These are phyloP conservation scores for Drosophila nigrodunni DNA, from an alignment of 1,140 invertebrate genomes.

Conservation along the genomic window DNA sequence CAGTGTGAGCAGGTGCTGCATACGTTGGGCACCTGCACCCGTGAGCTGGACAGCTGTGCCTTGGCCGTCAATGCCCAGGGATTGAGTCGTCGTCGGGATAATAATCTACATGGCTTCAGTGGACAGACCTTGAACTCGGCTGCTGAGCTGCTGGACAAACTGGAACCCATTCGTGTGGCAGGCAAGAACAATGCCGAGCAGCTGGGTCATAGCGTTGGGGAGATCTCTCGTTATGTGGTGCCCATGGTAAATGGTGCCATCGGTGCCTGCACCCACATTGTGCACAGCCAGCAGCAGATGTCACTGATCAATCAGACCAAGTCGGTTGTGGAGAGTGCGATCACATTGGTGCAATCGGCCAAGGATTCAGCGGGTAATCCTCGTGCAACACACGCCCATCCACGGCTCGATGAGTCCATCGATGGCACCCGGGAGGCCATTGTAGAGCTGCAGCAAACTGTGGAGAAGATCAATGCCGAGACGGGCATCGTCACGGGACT, in stretches of 20 bases:
- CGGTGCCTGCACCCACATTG: constrained; percentile 95
- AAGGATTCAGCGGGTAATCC: constrained; percentile 98
- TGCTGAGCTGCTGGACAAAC: constrained; percentile 90
- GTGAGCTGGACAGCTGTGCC: constrained; percentile 94
- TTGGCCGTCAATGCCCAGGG: constrained; percentile 94
- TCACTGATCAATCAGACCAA: constrained; percentile 96
- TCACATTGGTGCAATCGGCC: constrained; percentile 93
- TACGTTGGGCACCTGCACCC: constrained; percentile 90
- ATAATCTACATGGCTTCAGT: constrained; percentile 92
- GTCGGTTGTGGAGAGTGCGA: constrained; percentile 95
- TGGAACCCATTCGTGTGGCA: constrained; percentile 92
- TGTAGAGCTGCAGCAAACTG: constrained; percentile 91
- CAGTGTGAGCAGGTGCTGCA: constrained; percentile 96
- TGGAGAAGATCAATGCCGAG: constrained; percentile 94
- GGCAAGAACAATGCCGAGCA: constrained; percentile 97
- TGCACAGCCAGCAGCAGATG: constrained; percentile 95
- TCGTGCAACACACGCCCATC: constrained; percentile 91
- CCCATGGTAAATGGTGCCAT: constrained; percentile 93
- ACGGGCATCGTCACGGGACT: constrained; percentile 94
- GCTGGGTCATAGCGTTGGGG: constrained; percentile 94
- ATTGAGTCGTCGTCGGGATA: constrained; percentile 89
- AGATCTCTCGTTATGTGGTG: constrained; percentile 92
- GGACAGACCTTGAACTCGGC: constrained; percentile 91
- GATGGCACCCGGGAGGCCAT: constrained; percentile 92
- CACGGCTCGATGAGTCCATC: constrained; percentile 93